Percentiles rank a stretch among this genome's conserved stretches.
These are phyloP conservation scores for Heteronetta atricapilla DNA, from an alignment of 2,113 vertebrate species.

Conservation along the genomic window DNA sequence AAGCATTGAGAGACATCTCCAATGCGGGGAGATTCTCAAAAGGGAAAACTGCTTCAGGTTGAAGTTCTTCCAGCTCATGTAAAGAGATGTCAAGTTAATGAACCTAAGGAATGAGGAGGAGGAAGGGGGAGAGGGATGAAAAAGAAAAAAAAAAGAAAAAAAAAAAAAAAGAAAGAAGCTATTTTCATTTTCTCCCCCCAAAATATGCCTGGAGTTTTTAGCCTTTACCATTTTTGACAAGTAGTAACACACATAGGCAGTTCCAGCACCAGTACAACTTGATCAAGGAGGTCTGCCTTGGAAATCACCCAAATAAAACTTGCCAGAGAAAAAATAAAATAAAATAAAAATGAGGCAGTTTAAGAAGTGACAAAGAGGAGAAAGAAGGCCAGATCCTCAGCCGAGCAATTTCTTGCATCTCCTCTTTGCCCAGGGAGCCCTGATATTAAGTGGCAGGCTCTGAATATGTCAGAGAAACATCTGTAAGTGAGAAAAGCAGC, in stretches of 20 bases:
- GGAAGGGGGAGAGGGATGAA: background rate
- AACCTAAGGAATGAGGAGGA: conserved; percentile 30
- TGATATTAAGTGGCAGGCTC: background rate
- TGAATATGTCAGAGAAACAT: background rate
- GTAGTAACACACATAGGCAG: background rate
- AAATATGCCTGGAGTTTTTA: background rate
- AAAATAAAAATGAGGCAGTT: background rate
- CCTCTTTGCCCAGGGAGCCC: background rate
- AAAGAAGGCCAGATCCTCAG: background rate
- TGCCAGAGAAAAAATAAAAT: background rate
- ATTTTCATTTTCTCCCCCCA: background rate
- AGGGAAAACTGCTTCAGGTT: background rate
- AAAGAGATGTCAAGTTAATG: conserved; percentile 49
- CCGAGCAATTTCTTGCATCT: background rate
- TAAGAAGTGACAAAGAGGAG: background rate
- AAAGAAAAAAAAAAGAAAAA: background rate
- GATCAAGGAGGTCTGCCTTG: background rate
- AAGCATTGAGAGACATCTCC: background rate
- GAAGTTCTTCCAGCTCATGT: conserved; percentile 56
- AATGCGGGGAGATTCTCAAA: background rate
- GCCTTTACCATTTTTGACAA: background rate
- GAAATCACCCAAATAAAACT: background rate
- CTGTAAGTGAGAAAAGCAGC: background rate
- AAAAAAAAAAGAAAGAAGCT: background rate
- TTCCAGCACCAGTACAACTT: background rate